Base-by-base conservation (phyloP, 2,888 invertebrate genomes). In the Daptonema setosum region DNA sequence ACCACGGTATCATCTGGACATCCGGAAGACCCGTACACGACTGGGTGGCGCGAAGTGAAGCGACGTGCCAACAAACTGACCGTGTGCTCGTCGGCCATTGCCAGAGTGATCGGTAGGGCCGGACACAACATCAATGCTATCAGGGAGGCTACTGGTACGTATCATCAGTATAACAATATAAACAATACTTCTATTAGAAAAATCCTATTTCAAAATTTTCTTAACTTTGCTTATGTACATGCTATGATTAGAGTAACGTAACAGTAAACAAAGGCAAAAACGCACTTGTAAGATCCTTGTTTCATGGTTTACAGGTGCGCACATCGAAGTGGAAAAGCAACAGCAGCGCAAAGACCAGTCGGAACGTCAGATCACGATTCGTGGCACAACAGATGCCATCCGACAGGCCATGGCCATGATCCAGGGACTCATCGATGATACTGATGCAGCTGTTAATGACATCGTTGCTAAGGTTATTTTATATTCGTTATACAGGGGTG, bases 111-210 rank as follows among this genome's bases (percentile, higher is more conserved):
- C 68, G 95, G 95, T 0, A 81, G 95, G 65, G 90, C 86, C 30
- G 95, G 95, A 54, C 85, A 84, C 2, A 95, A 95, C 74, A 93
- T 97, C 68, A 97, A 97, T 75, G 88, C 93, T 17, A 93, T 97
- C 70, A 79, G 95, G 58, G 86, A 87, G 57, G 85, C 87, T 55
- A 93, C 95, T 30, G 90, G 91, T 59, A 95, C 95, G 3, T 87
- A n/a, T n/a, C n/a, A n/a, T n/a, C n/a, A n/a, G n/a, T n/a, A n/a
- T n/a, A n/a, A n/a, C n/a, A n/a, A n/a, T n/a, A n/a, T n/a, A n/a
- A n/a, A n/a, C n/a, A n/a, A n/a, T n/a, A n/a, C n/a, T n/a, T n/a
- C n/a, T n/a, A n/a, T n/a, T n/a, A n/a, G n/a, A n/a, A n/a, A n/a
- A n/a, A n/a, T n/a, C n/a, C n/a, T n/a, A n/a, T n/a, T n/a, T n/a